Percentiles rank a stretch among this genome's conserved stretches.
Evolutionary conservation across 2,797 vertebrate genomes (phyloP).

Genomic region (Pteronotus mesoamericanus): DNA sequence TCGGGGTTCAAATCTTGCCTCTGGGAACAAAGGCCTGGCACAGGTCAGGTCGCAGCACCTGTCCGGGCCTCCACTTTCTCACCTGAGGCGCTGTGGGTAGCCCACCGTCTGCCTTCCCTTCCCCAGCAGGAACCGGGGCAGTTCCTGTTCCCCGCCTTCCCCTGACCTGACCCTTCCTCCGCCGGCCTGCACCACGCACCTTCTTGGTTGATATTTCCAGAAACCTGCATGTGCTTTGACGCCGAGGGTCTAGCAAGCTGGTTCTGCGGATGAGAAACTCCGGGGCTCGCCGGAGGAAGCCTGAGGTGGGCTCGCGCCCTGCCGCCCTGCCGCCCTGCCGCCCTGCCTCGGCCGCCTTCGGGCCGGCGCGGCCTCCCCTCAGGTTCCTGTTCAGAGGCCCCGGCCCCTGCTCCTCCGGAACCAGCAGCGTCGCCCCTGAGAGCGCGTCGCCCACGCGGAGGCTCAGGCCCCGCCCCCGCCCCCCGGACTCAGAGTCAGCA

Average conservation of each 20-base stretch:
- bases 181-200: neutral
- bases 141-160: neutral
- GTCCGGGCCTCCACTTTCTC: neutral
- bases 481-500: neutral
- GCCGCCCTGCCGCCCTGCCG: neutral
- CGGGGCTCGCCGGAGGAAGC: neutral
- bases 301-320: neutral
- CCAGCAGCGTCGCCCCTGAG: neutral
- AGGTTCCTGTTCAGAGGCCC: neutral
- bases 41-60: neutral
- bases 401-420: too few relatives aligned
- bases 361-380: neutral
- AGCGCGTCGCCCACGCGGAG: neutral
- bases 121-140: neutral
- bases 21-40: neutral
- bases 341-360: neutral
- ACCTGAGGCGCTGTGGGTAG: rapidly evolving
- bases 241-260: neutral
- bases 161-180: neutral
- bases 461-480: neutral
- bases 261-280: neutral
- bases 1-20: neutral
- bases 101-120: neutral
- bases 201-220: neutral
- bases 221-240: neutral